Base-by-base conservation (phyloP, 1,140 invertebrate genomes). In the Amphibalanus amphitrite region DNA sequence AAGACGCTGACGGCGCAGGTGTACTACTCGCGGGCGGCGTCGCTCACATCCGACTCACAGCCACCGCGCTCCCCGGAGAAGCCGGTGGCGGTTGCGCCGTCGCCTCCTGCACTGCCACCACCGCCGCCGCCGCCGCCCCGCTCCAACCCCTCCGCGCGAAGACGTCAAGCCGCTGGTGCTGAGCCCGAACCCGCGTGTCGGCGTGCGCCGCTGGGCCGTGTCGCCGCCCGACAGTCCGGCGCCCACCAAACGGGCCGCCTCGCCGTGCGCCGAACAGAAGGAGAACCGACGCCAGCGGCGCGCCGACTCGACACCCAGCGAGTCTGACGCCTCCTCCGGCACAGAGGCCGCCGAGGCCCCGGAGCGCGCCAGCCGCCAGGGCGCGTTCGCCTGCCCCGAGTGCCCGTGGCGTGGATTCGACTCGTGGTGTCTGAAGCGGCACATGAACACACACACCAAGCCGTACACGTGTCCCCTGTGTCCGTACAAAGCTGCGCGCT, bases 321-420 rank as follows among this genome's bases (percentile, higher is more conserved):
- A 20, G 17, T 59, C 47, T 8, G 47, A 59, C 47, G 47, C 47
- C 10, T 13, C 47, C 10, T 13, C 47, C 47, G 47, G 47, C 47
- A 20, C 13, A 3, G 47, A 59, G 13, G 47, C 47, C 10, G 17
- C 47, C 47, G 79, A 30, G 74, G 79, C 71, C 76, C 83, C 74
- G 80, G 84, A 76, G 75, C 77, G 75, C 76, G 79, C 80, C 75
- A 79, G 65, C 28, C 65, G 65, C n/a, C 65, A 83, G 69, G 84
- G 83, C 74, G 78, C 88, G 75, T 93, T 90, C 80, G 86, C 86
- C 69, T 93, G 91, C 80, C 88, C 89, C 75, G 93, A 92, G 78
- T 95, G 92, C 79, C 84, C 91, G 3, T 94, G 91, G 91, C 89
- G 88, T 26, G 92, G 92, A 0, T 90, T 90, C n/a, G 92, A 94